phyloP scores from a whole-genome alignment of 2,797 vertebrate species.

The Percopsis omiscomaycus region DNA sequence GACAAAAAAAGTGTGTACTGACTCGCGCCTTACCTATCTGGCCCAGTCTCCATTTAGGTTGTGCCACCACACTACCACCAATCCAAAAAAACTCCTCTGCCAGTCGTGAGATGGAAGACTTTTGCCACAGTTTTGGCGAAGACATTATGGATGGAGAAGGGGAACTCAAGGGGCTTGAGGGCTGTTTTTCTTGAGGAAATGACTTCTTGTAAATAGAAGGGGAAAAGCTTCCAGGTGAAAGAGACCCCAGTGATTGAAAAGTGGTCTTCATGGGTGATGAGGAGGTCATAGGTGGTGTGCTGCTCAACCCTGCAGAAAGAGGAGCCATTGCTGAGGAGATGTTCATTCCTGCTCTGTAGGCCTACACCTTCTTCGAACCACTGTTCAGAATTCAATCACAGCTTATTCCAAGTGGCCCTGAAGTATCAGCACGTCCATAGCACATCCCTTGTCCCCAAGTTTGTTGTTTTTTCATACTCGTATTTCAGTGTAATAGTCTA shows the following conservation, averaged over 20 bases:
- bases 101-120: conserved; percentile 82
- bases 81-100: conserved; percentile 92
- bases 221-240: conserved; percentile 58
- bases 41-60: conserved; percentile 85
- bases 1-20: neutral
- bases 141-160: conserved; percentile 71
- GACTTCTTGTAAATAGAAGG: conserved; percentile 33
- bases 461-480: conserved; percentile 16
- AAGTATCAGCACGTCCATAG: conserved; percentile 23
- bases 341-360: conserved; percentile 63
- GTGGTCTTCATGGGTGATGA: conserved; percentile 55
- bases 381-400: conserved; percentile 19
- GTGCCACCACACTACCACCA: conserved; percentile 84
- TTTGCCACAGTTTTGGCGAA: conserved; percentile 77
- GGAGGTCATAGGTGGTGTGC: conserved; percentile 41
- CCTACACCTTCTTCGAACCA: conserved; percentile 50
- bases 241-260: conserved; percentile 55
- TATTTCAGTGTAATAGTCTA: conserved; percentile 10
- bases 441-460: conserved; percentile 20
- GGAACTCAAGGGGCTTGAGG: conserved; percentile 40
- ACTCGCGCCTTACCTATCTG: conserved; percentile 82
- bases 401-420: conserved; percentile 18
- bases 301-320: conserved; percentile 53
- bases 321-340: conserved; percentile 63
- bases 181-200: conserved; percentile 21